Percentiles rank a stretch among this genome's conserved stretches.
These are phyloP conservation scores for Drosophila grimshawi DNA, from an alignment of 1,140 invertebrate genomes.

Conservation along the genomic window DNA sequence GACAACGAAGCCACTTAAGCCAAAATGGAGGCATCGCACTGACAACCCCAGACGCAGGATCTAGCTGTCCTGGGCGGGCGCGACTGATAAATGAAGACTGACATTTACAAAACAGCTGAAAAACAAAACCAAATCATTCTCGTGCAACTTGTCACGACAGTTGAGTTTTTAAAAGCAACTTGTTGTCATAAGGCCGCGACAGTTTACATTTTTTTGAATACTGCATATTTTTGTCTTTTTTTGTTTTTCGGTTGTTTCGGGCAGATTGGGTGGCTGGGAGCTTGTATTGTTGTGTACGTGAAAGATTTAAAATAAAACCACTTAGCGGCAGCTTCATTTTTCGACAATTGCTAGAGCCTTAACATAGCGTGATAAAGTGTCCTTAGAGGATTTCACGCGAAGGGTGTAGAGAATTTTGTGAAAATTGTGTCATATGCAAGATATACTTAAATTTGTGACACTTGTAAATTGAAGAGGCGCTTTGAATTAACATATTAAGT, in stretches of 20 bases:
- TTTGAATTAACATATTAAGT: neutral
- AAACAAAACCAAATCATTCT: slow-evolving; percentile 67
- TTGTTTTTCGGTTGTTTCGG: neutral
- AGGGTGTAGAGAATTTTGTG: neutral
- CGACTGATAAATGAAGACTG: slow-evolving; percentile 83
- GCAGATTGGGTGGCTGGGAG: neutral
- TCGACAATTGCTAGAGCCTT: slow-evolving; percentile 69
- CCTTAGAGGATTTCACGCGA: slow-evolving; percentile 31
- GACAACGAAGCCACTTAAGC: slow-evolving; percentile 80
- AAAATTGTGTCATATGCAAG: slow-evolving; percentile 34
- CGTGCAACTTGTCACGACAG: slow-evolving; percentile 75
- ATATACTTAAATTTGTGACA: neutral
- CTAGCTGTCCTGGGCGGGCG: slow-evolving; percentile 22
- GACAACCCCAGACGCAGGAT: neutral
- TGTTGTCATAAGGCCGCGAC: slow-evolving; percentile 68
- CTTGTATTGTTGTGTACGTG: slow-evolving; percentile 59
- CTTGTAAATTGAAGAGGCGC: neutral
- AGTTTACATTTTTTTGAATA: slow-evolving; percentile 18
- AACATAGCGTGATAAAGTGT: slow-evolving; percentile 59
- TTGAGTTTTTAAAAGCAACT: slow-evolving; percentile 81
- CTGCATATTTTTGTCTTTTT: neutral
- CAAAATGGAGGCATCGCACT: slow-evolving; percentile 34
- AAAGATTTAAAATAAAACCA: slow-evolving; percentile 84
- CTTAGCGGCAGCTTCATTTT: slow-evolving; percentile 70
- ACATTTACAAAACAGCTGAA: slow-evolving; percentile 82